Evolutionary conservation across 2,888 invertebrate species (phyloP), one percentile per base, ranked within the genome.

Genomic region (Ophion obscuratus): DNA sequence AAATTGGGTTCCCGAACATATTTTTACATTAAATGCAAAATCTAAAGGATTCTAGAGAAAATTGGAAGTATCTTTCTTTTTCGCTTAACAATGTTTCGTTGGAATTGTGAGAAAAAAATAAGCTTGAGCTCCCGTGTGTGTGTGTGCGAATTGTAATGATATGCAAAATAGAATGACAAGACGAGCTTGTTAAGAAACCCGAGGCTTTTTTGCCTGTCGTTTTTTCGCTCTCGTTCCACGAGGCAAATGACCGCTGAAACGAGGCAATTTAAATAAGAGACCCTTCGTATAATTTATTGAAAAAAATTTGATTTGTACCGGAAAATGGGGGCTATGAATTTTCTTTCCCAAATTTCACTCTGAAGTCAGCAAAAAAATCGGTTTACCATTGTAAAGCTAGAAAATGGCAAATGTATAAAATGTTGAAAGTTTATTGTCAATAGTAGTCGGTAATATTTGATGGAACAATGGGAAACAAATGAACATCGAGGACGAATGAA

Each of bases 111-210:
- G n/a, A 53, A 4, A 53, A 53, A 53, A 14, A 53, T 11, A 53
- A 53, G 14, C 14, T 17, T 14, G 53, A 14, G 0, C 14, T 53
- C 17, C 53, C 14, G 53, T 40, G 17, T 36, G 36, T 40, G 36
- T 6, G 11, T 40, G 36, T 17, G 17, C n/a, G n/a, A 67, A 40
- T 17, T 67, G 36, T 17, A 67, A 67, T 40, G 67, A 67, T 67
- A 64, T 24, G 31, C 2, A 64, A 27, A 64, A 64, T 64, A 10
- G 64, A 61, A 61, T 61, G 61, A 61, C 24, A 64, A 64, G 64
- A 27, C 64, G 31, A 24, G 64, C 27, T 24, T 64, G 64, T 27
- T 27, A 64, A 64, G 27, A 64, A 31, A 11, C 27, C 27, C 11
- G 6, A 27, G 64, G 64, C 14, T 27, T 64, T 64, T 27, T 27